Evolutionary conservation across 2,888 invertebrate genomes (phyloP), one percentile per base, ranked within the genome.

Genomic region (Nomada goodeniana): DNA sequence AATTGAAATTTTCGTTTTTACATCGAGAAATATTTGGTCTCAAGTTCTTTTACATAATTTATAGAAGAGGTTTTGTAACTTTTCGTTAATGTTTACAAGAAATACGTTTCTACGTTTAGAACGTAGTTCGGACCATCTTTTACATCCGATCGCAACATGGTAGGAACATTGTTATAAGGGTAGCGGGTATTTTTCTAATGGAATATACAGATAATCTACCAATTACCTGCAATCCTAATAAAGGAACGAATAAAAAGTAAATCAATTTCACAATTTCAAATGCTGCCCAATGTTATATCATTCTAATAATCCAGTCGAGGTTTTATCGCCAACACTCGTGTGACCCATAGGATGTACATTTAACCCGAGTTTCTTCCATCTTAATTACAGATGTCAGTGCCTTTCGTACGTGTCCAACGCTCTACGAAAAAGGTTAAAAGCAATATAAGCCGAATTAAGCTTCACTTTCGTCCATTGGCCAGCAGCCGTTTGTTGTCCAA

Each of bases 401-500:
- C 78, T 15, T n/a, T 42, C 50, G 61, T 79, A 79, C 72, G 72
- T 82, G 72, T 65, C 57, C 26, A 11, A 63, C 63, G 59, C 53
- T 42, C 42, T 59, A 59, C 10, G 61, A 61, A 67, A 80, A 65
- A 81, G 79, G 74, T 76, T 72, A 63, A 52, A 61, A n/a, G 83
- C 65, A 88, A 87, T 88, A 85, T 82, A 60, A 55, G 80, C 57
- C 64, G 87, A 78, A 85, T 85, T 63, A 79, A 78, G 83, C 83
- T 80, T 63, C 82, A 84, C 83, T 89, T 84, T 86, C 85, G 83
- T 85, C 83, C 86, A 86, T 77, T 76, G 81, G 83, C 64, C 80
- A 88, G 86, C 89, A 90, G 88, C 82, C 87, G 87, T 82, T 82
- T 74, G 83, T 89, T 89, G 92, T 92, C 91, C 88, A 88, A 89